Percentiles rank a stretch among this genome's conserved stretches.
Conservation (phyloP, 2,888 invertebrate species). For the Agrotis ipsilon region DNA sequence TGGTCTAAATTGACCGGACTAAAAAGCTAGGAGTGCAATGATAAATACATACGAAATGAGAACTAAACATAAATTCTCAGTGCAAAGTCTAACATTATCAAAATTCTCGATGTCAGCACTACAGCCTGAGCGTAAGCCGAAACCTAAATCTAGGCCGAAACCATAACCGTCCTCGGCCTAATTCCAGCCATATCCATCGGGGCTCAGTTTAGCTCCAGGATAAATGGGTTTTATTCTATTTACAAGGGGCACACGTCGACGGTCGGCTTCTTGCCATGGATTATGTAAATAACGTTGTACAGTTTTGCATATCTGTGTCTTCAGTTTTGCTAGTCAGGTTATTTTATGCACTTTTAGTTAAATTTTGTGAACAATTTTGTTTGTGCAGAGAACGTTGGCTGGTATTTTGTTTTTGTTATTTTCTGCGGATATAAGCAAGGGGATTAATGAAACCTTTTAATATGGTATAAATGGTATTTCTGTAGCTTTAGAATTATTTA, state of each 20-base stretch:
- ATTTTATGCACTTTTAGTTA: constrained; percentile 61
- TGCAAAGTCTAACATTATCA: neutral
- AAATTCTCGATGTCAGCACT: constrained; percentile 1
- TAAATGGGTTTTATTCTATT: constrained; percentile 68
- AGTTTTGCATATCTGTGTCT: constrained; percentile 67
- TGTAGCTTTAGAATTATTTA: neutral
- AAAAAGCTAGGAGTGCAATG: no score
- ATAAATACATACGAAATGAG: neutral
- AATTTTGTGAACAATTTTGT: constrained; percentile 47
- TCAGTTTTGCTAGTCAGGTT: constrained; percentile 56
- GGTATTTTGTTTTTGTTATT: constrained; percentile 14
- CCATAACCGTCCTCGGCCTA: constrained; percentile 33
- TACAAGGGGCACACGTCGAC: constrained; percentile 67
- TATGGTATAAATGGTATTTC: no score
- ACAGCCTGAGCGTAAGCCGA: constrained; percentile 11
- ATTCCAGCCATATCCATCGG: constrained; percentile 49
- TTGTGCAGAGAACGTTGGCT: constrained; percentile 15
- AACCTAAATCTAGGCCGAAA: constrained; percentile 42
- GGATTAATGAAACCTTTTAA: neutral
- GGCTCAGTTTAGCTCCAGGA: constrained; percentile 58
- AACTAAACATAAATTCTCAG: neutral
- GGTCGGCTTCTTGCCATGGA: constrained; percentile 64
- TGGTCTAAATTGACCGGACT: no score
- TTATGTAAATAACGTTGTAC: constrained; percentile 67
- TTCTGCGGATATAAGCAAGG: neutral